Evolutionary conservation across 2,888 invertebrate genomes (phyloP), one percentile per base, ranked within the genome.

Genomic region (Nephrotoma flavescens): DNA sequence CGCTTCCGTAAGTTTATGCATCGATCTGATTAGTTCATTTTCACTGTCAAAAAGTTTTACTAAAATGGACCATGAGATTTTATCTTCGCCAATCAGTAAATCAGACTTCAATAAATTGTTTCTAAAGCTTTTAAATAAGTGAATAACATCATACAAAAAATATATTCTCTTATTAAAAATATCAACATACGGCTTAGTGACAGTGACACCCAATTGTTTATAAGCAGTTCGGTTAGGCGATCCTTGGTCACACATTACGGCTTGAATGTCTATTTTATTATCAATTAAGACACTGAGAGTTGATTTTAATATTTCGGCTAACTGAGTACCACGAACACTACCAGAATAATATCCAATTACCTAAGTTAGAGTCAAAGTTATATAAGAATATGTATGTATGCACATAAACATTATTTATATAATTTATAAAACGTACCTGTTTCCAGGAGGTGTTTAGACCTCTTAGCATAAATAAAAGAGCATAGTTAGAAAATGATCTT

Each of bases 1-100:
- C 41, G 87, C 87, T 1, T 57, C 85, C n/a, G 88, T 87, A 11
- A 87, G 52, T 86, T 88, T 87, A 71, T 71, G 71, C 71, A 71
- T 12, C 9, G 71, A n/a, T 5, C 71, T 47, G 11, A 47, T 47
- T 47, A 47, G n/a, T 1, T 47, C 47, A 3, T 47, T 47, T 47
- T 47, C 47, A 47, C 47, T 47, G 3, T 47, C 11, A 47, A 47
- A 47, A n/a, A 47, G 47, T n/a, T 47, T 47, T 2, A 2, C 3
- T 47, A 71, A 71, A n/a, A 71, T 31, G 7, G 71, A 71, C 71
- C 15, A 71, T 12, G 71, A n/a, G 6, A 71, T 4, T 71, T 71
- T n/a, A 71, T 71, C 15, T 7, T 71, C 19, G 5, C 71, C 71
- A 3, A n/a, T 7, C 2, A 71, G n/a, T 6, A 71, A n/a, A n/a